Conservation (phyloP, 2,113 vertebrate species). For the Hydrochoerus hydrochaeris region DNA sequence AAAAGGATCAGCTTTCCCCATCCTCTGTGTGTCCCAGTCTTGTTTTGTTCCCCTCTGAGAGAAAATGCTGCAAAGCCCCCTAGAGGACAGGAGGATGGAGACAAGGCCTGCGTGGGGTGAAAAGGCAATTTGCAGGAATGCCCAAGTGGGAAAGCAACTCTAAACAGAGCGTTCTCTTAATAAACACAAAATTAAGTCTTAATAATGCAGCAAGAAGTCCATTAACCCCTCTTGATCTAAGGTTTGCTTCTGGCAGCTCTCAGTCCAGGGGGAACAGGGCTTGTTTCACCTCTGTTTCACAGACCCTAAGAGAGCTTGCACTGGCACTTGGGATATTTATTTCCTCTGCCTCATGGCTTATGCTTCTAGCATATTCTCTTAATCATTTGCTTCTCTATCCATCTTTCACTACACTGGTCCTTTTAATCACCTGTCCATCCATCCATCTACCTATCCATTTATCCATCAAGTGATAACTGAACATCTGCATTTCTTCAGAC, state of each 20-base stretch:
- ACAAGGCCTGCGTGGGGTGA: constrained; percentile 68
- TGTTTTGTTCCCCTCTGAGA: not conserved
- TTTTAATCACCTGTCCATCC: not conserved
- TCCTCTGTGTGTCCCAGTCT: not conserved
- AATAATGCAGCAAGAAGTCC: constrained; percentile 86
- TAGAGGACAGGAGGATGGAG: constrained; percentile 44
- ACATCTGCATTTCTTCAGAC: not conserved
- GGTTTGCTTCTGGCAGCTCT: constrained; percentile 69
- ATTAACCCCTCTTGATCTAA: constrained; percentile 88
- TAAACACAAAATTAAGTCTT: constrained; percentile 88
- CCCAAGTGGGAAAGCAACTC: constrained; percentile 85
- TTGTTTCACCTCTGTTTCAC: constrained; percentile 53
- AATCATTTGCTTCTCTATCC: not conserved
- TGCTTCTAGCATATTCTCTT: not conserved
- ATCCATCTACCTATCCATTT: not conserved
- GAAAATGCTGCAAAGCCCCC: constrained; percentile 34
- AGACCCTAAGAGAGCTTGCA: not conserved
- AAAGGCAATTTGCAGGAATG: constrained; percentile 84
- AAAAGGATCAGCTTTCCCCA: not conserved
- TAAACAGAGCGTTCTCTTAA: constrained; percentile 82
- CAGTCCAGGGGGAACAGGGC: constrained; percentile 70
- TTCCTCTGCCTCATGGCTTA: not conserved
- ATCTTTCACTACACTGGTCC: not conserved
- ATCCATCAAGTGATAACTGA: not conserved
- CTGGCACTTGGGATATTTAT: constrained; percentile 33